These are phyloP conservation scores for Larimichthys polyactis DNA, from an alignment of 2,113 vertebrate genomes.

Conservation along the genomic window DNA sequence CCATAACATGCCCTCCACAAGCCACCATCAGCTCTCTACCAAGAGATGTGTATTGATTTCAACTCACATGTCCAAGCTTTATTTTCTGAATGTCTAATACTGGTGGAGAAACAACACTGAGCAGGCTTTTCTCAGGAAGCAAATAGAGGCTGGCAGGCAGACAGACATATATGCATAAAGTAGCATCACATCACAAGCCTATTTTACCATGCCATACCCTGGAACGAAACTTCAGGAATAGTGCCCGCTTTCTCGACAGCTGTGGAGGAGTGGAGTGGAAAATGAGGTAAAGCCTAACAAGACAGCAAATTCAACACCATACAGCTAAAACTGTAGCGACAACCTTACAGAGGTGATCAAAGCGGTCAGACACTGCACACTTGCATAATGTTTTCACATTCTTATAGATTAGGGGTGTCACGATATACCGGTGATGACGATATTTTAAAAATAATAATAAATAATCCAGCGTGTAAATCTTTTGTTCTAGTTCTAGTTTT, in stretches of 20 bases:
- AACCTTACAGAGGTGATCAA: conserved; percentile 10
- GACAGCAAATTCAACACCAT: conserved; percentile 38
- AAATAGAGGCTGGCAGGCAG: conserved; percentile 28
- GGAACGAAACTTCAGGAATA: conserved; percentile 86
- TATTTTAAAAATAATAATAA: too few relatives aligned
- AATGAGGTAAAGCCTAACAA: conserved; percentile 58
- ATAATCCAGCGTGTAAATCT: too few relatives aligned
- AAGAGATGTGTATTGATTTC: conserved; percentile 53
- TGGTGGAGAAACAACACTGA: conserved; percentile 18
- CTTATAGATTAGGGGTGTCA: too few relatives aligned
- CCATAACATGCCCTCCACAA: conserved; percentile 56
- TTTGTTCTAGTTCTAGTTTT: too few relatives aligned
- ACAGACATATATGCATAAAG: conserved; percentile 44
- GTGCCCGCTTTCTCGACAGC: conserved; percentile 82
- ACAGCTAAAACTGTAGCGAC: conserved; percentile 13
- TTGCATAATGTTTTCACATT: too few relatives aligned
- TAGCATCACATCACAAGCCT: conserved; percentile 75
- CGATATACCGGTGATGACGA: too few relatives aligned
- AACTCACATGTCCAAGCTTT: not conserved
- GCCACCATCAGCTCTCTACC: conserved; percentile 26
- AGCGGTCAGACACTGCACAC: not conserved
- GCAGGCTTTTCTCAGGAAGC: not conserved
- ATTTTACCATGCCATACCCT: conserved; percentile 86
- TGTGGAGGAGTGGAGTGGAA: conserved; percentile 77
- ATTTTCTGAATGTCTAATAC: conserved; percentile 22